Evolutionary conservation across 2,797 vertebrate genomes (phyloP), one percentile per base, ranked within the genome.

Genomic region (Rhinogobio ventralis): DNA sequence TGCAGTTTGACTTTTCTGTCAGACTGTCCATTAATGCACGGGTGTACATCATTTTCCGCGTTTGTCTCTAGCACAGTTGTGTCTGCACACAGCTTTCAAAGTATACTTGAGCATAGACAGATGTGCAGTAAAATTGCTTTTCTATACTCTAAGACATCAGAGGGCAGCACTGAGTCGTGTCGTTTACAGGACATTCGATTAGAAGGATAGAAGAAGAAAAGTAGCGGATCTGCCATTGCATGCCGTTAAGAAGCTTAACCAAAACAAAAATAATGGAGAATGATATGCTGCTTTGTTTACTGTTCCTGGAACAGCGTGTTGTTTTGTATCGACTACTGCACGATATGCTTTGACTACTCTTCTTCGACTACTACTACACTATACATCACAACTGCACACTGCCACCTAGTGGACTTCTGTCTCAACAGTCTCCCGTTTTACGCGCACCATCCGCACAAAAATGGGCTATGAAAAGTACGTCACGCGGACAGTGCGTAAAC

Each of bases 1-100:
- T 73, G 77, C 60, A 36, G 60, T 67, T n/a, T 66, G 75, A 72
- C 53, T 71, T 30, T 30, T 62, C 79, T 13, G 17, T 72, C n/a
- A 42, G 60, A 49, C 68, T 17, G 25, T 73, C 80, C 51, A 20
- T 20, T 23, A 53, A 23, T 7, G 51, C 7, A 53, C 19, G 7
- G 51, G 51, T 3, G 2, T 53, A 3, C 51, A 8, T 53, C 19
- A 53, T 53, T 20, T 53, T 53, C 17, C 2, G 2, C 5, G 1
- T 17, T 49, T 6, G 6, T 49, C 46, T 49, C 14, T 4, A 51
- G 49, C 49, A 51, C 46, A 46, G 46, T 46, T 14, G 46, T 46
- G 46, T 46, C 46, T 14, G 36, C 4, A 36, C 36, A 36, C 39
- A 39, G 39, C 39, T 39, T 39, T 39, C 4, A 15, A 49, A 49